Evolutionary conservation across 2,797 vertebrate genomes (phyloP).

Genomic region (Crenichthys baileyi): DNA sequence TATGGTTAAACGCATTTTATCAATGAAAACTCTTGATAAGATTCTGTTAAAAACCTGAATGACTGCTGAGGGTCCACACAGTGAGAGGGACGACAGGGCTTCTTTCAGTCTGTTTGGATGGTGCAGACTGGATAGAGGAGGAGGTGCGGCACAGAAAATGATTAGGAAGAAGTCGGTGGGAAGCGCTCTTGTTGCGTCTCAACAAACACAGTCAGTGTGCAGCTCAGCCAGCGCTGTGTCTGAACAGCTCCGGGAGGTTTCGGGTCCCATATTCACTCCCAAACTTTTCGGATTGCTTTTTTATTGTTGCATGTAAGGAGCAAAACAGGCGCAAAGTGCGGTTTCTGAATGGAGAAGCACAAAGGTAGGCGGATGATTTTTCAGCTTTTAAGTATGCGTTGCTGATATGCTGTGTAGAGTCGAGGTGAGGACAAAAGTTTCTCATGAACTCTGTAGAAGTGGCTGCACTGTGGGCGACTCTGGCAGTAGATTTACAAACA

Average conservation of each 20-base stretch:
- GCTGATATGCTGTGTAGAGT: neutral
- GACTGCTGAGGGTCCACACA: neutral
- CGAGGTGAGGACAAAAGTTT: neutral
- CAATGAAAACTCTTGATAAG: neutral
- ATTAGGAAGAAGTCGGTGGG: slow-evolving; percentile 48
- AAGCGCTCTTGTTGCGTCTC: slow-evolving; percentile 61
- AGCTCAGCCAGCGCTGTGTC: slow-evolving; percentile 3
- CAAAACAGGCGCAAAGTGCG: slow-evolving; percentile 25
- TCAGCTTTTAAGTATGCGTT: neutral
- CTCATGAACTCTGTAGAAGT: neutral
- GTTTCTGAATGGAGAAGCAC: slow-evolving; percentile 81
- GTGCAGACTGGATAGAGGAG: slow-evolving; percentile 36
- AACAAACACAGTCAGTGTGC: slow-evolving; percentile 21
- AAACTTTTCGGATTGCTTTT: slow-evolving; percentile 36
- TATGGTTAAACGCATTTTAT: neutral
- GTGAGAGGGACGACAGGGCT: neutral
- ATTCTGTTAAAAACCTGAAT: neutral
- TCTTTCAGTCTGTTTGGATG: slow-evolving; percentile 41
- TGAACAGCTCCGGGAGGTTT: neutral
- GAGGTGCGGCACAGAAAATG: slow-evolving; percentile 2
- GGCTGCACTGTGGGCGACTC: neutral
- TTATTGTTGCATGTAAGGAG: slow-evolving; percentile 52
- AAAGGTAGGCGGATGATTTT: slow-evolving; percentile 74
- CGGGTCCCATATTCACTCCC: neutral
- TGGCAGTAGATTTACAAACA: neutral